Evolutionary conservation across 2,888 invertebrate species (phyloP), one percentile per base, ranked within the genome.

Genomic region (Apamea monoglypha): DNA sequence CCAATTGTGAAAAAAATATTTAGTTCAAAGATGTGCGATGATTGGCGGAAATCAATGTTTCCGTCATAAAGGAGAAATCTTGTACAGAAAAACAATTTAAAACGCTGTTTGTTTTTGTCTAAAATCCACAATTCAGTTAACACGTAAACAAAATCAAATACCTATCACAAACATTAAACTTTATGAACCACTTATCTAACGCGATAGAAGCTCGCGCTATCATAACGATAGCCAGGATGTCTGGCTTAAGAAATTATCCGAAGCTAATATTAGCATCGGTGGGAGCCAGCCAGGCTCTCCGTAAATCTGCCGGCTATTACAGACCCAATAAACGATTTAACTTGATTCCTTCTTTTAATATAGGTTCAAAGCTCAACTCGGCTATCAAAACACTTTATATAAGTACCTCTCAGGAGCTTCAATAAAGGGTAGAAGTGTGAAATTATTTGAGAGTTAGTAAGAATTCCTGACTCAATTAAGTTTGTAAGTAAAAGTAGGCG

Each of bases 391-490:
- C 83, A 80, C 81, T 88, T 88, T 83, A 63, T 68, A 78, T 72
- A 80, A 87, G 81, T 64, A 78, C 79, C 80, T 76, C 84, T 87
- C 79, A 80, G 47, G 78, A 81, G 75, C 80, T 79, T 76, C 83
- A 80, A 88, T 83, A 87, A 86, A 82, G 76, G 84, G 72, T 81
- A 84, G 80, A 80, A 83, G 78, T 78, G 87, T 79, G 76, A 84
- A 80, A 87, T 88, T 59, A 78, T 88, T 80, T 80, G 80, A 84
- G 76, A 73, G 67, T 77, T 74, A 86, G 79, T 77, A 79, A 82
- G 78, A 75, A 87, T 82, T 82, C 80, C 77, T 75, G 87, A 82
- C 76, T 87, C 84, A 84, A 87, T 87, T 88, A 88, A 78, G 75
- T 88, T 87, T 82, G 63, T 75, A 82, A 80, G 81, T 84, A 73